Percentiles rank a stretch among this genome's conserved stretches.
Evolutionary conservation across 2,888 invertebrate species (phyloP).

Genomic region (Tryphoninae sp.): DNA sequence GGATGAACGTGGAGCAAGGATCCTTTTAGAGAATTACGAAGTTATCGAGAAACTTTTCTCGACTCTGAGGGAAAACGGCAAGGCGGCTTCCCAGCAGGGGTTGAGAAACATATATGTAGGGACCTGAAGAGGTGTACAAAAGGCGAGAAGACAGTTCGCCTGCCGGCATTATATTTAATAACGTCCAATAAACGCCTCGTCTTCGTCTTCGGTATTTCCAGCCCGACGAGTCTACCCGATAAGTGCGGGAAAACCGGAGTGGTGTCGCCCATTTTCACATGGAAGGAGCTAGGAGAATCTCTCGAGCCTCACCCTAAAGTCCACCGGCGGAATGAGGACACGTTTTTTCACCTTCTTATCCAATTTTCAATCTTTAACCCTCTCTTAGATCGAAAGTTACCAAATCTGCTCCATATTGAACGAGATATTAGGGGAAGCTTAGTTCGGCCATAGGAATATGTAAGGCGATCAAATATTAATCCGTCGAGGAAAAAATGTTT

Average conservation of each 20-base stretch:
- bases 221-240: constrained; percentile 41
- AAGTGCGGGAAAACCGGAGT: constrained; percentile 19
- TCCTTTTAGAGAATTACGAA: constrained; percentile 75
- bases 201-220: constrained; percentile 53
- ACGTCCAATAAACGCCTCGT: constrained; percentile 73
- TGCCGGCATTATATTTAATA: constrained; percentile 76
- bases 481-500: neutral
- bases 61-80: constrained; percentile 40
- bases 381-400: constrained; percentile 14
- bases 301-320: neutral
- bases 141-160: constrained; percentile 68
- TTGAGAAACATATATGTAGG: constrained; percentile 18
- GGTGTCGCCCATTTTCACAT: constrained; percentile 37
- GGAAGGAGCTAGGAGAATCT: constrained; percentile 29
- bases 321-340: neutral
- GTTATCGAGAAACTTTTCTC: constrained; percentile 74
- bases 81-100: constrained; percentile 5
- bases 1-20: constrained; percentile 39
- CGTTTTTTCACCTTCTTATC: constrained; percentile 19
- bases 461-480: constrained; percentile 14
- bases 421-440: constrained; percentile 17
- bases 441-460: constrained; percentile 21
- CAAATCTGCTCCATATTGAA: constrained; percentile 34
- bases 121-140: constrained; percentile 39
- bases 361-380: constrained; percentile 28